A percentile compares a stretch with the other conserved stretches of the same genome.
These are phyloP conservation scores for Cantharis rustica DNA, from an alignment of 2,888 invertebrate species.

Conservation along the genomic window DNA sequence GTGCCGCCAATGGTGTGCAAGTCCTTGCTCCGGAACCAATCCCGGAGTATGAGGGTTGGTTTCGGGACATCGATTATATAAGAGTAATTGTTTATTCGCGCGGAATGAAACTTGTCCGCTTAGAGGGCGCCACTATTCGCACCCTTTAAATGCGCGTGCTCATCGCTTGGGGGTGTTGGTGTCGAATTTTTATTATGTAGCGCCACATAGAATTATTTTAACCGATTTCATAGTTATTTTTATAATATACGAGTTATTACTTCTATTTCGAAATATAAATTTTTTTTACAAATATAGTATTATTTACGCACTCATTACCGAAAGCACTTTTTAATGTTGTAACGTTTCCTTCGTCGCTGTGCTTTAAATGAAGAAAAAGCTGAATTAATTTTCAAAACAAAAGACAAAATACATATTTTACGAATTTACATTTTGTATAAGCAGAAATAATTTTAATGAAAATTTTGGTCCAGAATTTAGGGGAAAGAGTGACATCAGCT, in stretches of 20 bases:
- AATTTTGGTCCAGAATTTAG: constrained; percentile 51
- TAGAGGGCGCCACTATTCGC: constrained; percentile 53
- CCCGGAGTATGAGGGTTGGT: constrained; percentile 32
- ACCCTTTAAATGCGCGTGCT: constrained; percentile 38
- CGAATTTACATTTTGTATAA: constrained; percentile 52
- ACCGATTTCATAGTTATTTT: not conserved
- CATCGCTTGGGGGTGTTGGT: constrained; percentile 37
- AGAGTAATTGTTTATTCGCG: constrained; percentile 52
- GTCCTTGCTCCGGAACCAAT: constrained; percentile 37
- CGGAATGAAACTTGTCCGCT: constrained; percentile 51
- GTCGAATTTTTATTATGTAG: constrained; percentile 29
- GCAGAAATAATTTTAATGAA: constrained; percentile 57
- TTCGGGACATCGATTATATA: constrained; percentile 42
- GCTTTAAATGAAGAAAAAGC: not conserved
- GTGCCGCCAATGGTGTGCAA: constrained; percentile 25
- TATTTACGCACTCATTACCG: too few relatives aligned
- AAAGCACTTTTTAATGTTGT: not conserved
- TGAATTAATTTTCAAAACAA: constrained; percentile 38
- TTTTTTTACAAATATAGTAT: too few relatives aligned
- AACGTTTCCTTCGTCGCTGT: not conserved
- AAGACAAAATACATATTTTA: constrained; percentile 56
- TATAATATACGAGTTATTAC: too few relatives aligned
- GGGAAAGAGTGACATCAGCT: constrained; percentile 59
- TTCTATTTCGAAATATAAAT: not conserved
- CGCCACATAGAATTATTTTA: constrained; percentile 30